Evolutionary conservation across 2,797 vertebrate species (phyloP).

Genomic region (Holocentrus rufus): DNA sequence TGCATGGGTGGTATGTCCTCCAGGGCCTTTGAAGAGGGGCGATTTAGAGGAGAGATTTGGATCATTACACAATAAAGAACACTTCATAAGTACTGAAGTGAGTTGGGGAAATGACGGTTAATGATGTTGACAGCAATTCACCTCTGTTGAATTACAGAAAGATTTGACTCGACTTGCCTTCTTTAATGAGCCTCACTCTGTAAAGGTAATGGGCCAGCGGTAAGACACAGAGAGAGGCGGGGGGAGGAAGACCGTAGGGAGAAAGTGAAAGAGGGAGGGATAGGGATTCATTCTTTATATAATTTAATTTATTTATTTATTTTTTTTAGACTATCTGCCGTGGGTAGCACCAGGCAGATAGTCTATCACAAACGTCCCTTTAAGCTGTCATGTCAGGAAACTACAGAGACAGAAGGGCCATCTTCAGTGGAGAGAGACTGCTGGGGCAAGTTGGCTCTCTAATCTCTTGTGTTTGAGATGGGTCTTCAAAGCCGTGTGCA

Average conservation of each 20-base stretch:
- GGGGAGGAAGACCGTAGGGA: constrained; percentile 35
- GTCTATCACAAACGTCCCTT: constrained; percentile 58
- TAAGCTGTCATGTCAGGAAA: constrained; percentile 55
- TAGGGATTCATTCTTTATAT: constrained; percentile 31
- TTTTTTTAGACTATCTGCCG: constrained; percentile 23
- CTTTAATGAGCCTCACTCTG: constrained; percentile 87
- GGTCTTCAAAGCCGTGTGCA: constrained; percentile 19
- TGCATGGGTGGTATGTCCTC: constrained; percentile 85
- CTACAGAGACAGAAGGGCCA: constrained; percentile 55
- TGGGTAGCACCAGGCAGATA: constrained; percentile 62
- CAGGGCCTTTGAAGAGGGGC: constrained; percentile 83
- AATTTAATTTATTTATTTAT: not conserved
- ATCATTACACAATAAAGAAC: constrained; percentile 90
- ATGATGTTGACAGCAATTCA: constrained; percentile 91
- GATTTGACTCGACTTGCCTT: constrained; percentile 88
- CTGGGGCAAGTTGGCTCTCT: constrained; percentile 32
- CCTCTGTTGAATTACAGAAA: constrained; percentile 85
- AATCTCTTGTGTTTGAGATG: constrained; percentile 35
- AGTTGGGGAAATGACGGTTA: constrained; percentile 86
- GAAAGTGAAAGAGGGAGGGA: constrained; percentile 43
- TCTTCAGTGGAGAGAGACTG: constrained; percentile 47
- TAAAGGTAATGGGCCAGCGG: constrained; percentile 85
- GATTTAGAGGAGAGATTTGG: constrained; percentile 85
- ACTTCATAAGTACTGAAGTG: constrained; percentile 85
- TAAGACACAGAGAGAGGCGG: constrained; percentile 61